These are phyloP conservation scores for Linnaemya vulpina DNA, from an alignment of 2,888 invertebrate species.

Conservation along the genomic window DNA sequence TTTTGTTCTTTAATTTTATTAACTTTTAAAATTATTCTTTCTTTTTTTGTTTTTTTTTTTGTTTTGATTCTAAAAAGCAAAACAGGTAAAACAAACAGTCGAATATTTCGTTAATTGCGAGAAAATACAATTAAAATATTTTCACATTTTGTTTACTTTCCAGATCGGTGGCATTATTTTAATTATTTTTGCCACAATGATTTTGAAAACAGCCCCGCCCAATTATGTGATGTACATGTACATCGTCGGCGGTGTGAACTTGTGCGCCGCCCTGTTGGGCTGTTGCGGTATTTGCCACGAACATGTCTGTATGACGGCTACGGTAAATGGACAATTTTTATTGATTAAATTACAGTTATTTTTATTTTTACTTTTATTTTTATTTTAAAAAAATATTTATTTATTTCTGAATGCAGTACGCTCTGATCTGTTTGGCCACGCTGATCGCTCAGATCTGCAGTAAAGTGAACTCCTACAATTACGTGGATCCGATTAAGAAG, in stretches of 20 bases:
- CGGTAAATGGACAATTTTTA: conserved; percentile 73
- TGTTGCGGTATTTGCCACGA: conserved; percentile 78
- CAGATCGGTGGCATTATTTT: conserved; percentile 76
- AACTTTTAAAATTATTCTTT: no score
- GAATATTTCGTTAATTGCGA: no score
- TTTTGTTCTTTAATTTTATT: no score
- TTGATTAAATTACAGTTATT: neutral
- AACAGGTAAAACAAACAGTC: no score
- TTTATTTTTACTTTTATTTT: neutral
- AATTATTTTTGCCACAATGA: conserved; percentile 75
- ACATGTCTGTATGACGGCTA: conserved; percentile 77
- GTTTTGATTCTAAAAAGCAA: no score
- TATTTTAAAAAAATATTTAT: neutral
- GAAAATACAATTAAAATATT: no score
- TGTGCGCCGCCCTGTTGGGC: conserved; percentile 77
- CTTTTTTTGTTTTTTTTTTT: no score
- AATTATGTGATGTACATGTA: conserved; percentile 75
- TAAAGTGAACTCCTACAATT: conserved; percentile 85
- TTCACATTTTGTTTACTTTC: conserved; percentile 1
- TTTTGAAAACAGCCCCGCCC: conserved; percentile 74
- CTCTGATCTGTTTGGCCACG: conserved; percentile 87
- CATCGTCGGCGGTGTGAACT: conserved; percentile 75
- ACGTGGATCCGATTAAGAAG: conserved; percentile 84
- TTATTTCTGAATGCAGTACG: conserved; percentile 84
- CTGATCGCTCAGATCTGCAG: conserved; percentile 89